phyloP scores from a whole-genome alignment of 2,888 invertebrate species.

The Scelioninae gen. 1 region DNA sequence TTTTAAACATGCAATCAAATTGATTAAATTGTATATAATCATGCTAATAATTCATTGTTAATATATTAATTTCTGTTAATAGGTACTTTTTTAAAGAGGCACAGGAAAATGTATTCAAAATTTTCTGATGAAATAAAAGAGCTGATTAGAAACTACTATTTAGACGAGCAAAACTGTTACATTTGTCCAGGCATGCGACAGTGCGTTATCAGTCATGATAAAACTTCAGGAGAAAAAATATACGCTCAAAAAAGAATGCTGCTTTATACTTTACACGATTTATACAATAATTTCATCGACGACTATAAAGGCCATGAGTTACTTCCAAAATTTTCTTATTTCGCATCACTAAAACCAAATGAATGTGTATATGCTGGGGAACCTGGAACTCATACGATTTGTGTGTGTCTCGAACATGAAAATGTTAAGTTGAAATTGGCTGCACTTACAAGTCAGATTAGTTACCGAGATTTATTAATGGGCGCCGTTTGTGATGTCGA shows the following conservation, averaged over 20 bases:
- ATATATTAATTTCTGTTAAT: neutral
- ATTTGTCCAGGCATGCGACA: slow-evolving; percentile 31
- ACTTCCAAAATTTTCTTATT: slow-evolving; percentile 39
- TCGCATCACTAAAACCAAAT: slow-evolving; percentile 25
- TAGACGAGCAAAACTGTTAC: slow-evolving; percentile 29
- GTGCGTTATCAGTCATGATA: slow-evolving; percentile 8
- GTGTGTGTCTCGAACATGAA: slow-evolving; percentile 35
- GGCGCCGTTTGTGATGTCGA: slow-evolving; percentile 28
- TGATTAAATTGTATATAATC: neutral
- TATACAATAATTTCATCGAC: slow-evolving; percentile 24
- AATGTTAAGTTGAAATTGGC: slow-evolving; percentile 41
- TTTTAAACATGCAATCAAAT: too few species aligned
- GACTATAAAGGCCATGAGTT: slow-evolving; percentile 21
- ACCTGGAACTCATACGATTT: slow-evolving; percentile 25
- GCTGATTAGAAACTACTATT: slow-evolving; percentile 18
- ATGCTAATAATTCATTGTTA: slow-evolving; percentile 2
- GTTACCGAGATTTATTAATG: slow-evolving; percentile 20
- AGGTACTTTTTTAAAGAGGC: neutral
- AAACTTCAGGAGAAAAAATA: slow-evolving; percentile 22
- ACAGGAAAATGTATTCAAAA: slow-evolving; percentile 14
- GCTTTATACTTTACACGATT: slow-evolving; percentile 33
- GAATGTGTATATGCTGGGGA: slow-evolving; percentile 33
- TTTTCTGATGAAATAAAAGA: slow-evolving; percentile 34
- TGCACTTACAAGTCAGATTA: slow-evolving; percentile 16
- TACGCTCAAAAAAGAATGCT: slow-evolving; percentile 37